Base-by-base conservation (phyloP, 2,888 invertebrate species). In the Spodoptera littoralis region DNA sequence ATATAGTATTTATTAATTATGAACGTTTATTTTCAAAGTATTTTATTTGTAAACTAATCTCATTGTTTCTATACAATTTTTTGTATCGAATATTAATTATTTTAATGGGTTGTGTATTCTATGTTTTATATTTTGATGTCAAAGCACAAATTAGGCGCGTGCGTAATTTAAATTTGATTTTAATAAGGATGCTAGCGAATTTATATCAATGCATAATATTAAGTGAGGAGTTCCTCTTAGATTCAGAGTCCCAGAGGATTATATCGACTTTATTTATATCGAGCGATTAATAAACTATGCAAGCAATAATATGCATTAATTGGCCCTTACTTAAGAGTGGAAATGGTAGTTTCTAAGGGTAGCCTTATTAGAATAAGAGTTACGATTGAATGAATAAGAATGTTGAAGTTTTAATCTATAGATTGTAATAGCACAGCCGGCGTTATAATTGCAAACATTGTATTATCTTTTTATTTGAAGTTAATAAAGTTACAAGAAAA, bases 341-440 rank as follows among this genome's bases (percentile, higher is more conserved):
- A 83, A 86, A 84, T 78, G 83, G 87, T 93, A 92, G 92, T 86
- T 85, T 90, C 87, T 94, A 93, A 93, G 92, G 91, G 90, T 93
- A 94, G 94, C 94, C 94, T 94, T 94, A 94, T 85, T 94, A 94
- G 94, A 83, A 60, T 93, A 93, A 93, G 92, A 90, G 85, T 88
- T 89, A 88, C 83, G 84, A 84, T 87, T 86, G 87, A 84, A 79
- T 78, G 85, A 84, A 78, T 84, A 87, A 85, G 86, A 81, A 86
- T 87, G 90, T 91, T 91, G 85, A 90, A 88, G 80, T 90, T 92
- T 91, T 90, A 90, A 85, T 91, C 84, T 60, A 88, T 92, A 92
- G 90, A 84, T 84, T 80, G 85, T 83, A 84, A 85, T 84, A 91
- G 92, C 93, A 94, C 92, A 89, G 92, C 91, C 89, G 84, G 89